Base-by-base conservation (phyloP, 2,113 vertebrate species). In the Xenopus borealis region DNA sequence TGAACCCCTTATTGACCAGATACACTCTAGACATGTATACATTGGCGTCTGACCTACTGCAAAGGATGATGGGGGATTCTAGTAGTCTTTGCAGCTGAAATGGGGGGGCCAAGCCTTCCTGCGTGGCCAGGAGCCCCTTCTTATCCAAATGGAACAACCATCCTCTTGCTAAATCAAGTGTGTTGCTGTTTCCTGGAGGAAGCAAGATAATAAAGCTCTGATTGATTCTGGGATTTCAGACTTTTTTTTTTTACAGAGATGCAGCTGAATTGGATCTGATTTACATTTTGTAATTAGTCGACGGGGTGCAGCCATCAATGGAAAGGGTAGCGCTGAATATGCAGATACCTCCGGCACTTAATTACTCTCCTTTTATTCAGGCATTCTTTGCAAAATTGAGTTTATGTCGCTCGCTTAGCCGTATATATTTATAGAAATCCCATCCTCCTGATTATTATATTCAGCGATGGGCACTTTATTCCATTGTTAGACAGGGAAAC, bases 231-330 rank as follows among this genome's bases (percentile, higher is more conserved):
- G 67, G 8, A 40, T 57, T 69, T 57, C 18, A 19, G 55, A 5
- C 16, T 7, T 17, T 16, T 58, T 57, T 57, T 57, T 69, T 27
- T 33, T n/a, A 55, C 50, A 4, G 17, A 9, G 12, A 12, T 11
- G 0, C 72, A 66, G 61, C 53, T 55, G 62, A 79, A 64, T 81
- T 64, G 20, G 18, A 81, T 69, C 70, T 68, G 44, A 47, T 80
- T 81, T 83, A 72, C n/a, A 6, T 66, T 20, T 3, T 78, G 50
- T 72, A 72, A 27, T 78, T 63, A 75, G 20, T 68, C 62, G 66
- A 6, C 81, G 78, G 30, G 27, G 65, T 19, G 30, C 46, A 33
- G 67, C 64, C 80, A 53, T 57, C 5, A 14, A 3, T 10, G 18
- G n/a, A 13, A 55, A 23, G 62, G 75, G 0, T 12, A 55, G n/a